Conservation (phyloP, 2,797 vertebrate genomes). For the Heliangelus exortis region DNA sequence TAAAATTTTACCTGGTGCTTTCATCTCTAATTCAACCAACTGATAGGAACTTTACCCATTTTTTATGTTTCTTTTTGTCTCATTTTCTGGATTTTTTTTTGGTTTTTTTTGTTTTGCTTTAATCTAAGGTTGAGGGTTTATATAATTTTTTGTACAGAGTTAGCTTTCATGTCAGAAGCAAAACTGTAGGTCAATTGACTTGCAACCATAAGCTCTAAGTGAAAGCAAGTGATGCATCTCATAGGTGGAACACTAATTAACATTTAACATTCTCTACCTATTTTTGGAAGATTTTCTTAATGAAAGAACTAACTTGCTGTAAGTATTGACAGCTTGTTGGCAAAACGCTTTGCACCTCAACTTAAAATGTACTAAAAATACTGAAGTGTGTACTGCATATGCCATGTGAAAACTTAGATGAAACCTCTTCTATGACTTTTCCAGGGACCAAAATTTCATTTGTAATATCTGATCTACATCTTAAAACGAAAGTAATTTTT, state of each 20-base stretch:
- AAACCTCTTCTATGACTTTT: not conserved
- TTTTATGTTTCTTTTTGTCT: not conserved
- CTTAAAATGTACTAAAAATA: constrained; percentile 5
- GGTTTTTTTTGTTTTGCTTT: not conserved
- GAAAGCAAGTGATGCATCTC: not conserved
- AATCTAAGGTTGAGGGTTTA: not conserved
- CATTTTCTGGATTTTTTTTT: not conserved
- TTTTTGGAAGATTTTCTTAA: not conserved
- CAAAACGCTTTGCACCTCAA: not conserved
- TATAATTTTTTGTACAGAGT: not conserved
- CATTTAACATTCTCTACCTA: not conserved
- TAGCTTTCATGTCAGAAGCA: not conserved
- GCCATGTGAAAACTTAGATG: not conserved
- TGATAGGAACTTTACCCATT: not conserved
- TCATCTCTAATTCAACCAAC: not conserved
- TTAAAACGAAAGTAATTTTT: not conserved
- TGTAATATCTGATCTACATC: not conserved
- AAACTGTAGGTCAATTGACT: not conserved
- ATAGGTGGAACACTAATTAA: not conserved
- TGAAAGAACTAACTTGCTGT: not conserved
- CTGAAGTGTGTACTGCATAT: not conserved
- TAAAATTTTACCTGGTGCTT: constrained; percentile 29
- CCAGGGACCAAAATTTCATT: not conserved
- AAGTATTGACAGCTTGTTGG: not conserved
- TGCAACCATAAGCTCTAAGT: not conserved